phyloP scores from a whole-genome alignment of 1,140 invertebrate species.

The Pogonomyrmex barbatus region DNA sequence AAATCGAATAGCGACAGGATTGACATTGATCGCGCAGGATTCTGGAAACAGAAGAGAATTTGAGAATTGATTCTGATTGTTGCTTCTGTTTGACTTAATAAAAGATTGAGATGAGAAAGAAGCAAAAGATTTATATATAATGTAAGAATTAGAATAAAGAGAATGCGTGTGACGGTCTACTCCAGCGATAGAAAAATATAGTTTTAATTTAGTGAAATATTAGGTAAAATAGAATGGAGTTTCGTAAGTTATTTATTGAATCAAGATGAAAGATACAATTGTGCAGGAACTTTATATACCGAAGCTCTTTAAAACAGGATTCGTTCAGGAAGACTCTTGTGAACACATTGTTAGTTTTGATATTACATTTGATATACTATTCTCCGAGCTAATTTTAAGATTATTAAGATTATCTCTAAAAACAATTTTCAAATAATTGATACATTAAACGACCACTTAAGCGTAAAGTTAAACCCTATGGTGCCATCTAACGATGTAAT shows the following conservation, averaged over 20 bases:
- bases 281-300: background rate
- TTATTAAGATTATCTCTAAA: constrained; percentile 28
- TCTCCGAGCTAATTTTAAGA: constrained; percentile 22
- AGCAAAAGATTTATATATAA: constrained; percentile 9
- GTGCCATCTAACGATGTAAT: constrained; percentile 38
- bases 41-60: background rate
- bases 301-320: background rate
- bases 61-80: background rate
- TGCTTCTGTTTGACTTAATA: background rate
- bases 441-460: constrained; percentile 30
- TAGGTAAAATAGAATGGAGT: constrained; percentile 2
- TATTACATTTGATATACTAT: constrained; percentile 18
- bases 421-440: constrained; percentile 7
- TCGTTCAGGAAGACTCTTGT: background rate
- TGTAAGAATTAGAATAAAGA: constrained; percentile 11
- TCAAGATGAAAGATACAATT: background rate
- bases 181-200: constrained; percentile 3
- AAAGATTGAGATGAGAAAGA: background rate
- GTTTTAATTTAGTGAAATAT: constrained; percentile 18
- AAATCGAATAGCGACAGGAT: background rate
- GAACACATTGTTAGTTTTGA: background rate
- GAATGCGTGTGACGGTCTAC: background rate
- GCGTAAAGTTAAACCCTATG: constrained; percentile 7
- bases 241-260: constrained; percentile 45
- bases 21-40: background rate